phyloP scores from a whole-genome alignment of 1,140 invertebrate genomes.

The Caenorhabditis latens region DNA sequence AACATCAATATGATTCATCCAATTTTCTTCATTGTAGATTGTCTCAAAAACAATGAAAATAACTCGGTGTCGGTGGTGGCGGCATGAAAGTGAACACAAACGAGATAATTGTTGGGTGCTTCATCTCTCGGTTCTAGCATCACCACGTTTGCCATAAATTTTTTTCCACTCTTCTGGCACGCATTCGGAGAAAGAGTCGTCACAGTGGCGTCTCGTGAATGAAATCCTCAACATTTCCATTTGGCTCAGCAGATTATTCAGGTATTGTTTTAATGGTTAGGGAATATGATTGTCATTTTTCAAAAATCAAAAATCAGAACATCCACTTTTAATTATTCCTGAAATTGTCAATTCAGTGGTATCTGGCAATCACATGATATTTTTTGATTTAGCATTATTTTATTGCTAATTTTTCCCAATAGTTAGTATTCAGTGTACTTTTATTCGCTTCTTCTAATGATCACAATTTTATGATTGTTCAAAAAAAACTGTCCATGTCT shows the following conservation, averaged over 20 bases:
- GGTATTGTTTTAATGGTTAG: not conserved
- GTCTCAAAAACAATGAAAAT: not conserved
- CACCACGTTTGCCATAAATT: constrained; percentile 1
- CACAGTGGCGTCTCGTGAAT: not conserved
- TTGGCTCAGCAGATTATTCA: constrained; percentile 13
- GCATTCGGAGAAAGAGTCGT: not conserved
- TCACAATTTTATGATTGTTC: too few relatives aligned
- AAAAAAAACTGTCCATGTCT: too few relatives aligned
- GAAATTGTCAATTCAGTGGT: too few relatives aligned
- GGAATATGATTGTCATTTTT: too few relatives aligned
- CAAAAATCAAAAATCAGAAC: too few relatives aligned
- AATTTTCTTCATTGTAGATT: not conserved
- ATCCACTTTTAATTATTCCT: too few relatives aligned
- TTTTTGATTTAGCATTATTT: too few relatives aligned
- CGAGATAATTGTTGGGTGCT: constrained; percentile 48
- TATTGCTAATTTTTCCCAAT: too few relatives aligned
- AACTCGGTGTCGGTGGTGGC: constrained; percentile 9
- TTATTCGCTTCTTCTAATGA: too few relatives aligned
- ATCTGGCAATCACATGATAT: too few relatives aligned
- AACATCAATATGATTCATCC: not conserved
- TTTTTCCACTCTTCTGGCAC: not conserved
- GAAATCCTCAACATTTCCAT: not conserved
- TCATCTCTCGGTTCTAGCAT: constrained; percentile 40
- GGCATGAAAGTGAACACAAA: not conserved
- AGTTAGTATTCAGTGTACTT: too few relatives aligned